A percentile compares a stretch with the other conserved stretches of the same genome.
Conservation (phyloP, 1,140 invertebrate genomes). For the Leptopilina boulardi region DNA sequence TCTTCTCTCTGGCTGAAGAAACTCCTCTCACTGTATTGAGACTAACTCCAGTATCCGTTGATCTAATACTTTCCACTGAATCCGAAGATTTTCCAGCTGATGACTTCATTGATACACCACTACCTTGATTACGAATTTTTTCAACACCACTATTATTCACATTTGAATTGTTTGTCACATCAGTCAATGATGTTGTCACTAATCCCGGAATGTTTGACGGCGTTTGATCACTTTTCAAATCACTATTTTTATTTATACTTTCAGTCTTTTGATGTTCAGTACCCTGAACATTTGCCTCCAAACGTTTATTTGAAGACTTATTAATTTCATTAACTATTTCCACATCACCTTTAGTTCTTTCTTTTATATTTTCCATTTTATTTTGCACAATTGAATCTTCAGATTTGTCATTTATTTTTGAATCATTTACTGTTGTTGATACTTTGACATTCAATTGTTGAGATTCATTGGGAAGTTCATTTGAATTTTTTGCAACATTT, state of each 20-base stretch:
- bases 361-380: neutral
- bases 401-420: neutral
- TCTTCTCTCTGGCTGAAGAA: constrained; percentile 71
- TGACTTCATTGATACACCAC: constrained; percentile 65
- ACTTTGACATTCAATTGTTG: neutral
- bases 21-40: constrained; percentile 70
- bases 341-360: constrained; percentile 5
- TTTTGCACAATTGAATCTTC: neutral
- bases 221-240: constrained; percentile 29
- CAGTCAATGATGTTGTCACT: constrained; percentile 41
- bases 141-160: constrained; percentile 47
- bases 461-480: neutral
- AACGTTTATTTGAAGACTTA: neutral
- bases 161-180: constrained; percentile 37
- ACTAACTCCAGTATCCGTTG: constrained; percentile 73
- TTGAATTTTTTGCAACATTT: constrained; percentile 34
- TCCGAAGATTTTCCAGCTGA: constrained; percentile 62
- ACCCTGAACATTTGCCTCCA: neutral
- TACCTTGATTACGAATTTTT: constrained; percentile 59
- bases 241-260: constrained; percentile 40
- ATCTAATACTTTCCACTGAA: constrained; percentile 65
- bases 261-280: constrained; percentile 44
- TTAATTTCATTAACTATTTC: neutral
- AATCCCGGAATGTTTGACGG: neutral
- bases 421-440: neutral